phyloP scores from a whole-genome alignment of 2,113 vertebrate genomes.

The Neomonachus schauinslandi region DNA sequence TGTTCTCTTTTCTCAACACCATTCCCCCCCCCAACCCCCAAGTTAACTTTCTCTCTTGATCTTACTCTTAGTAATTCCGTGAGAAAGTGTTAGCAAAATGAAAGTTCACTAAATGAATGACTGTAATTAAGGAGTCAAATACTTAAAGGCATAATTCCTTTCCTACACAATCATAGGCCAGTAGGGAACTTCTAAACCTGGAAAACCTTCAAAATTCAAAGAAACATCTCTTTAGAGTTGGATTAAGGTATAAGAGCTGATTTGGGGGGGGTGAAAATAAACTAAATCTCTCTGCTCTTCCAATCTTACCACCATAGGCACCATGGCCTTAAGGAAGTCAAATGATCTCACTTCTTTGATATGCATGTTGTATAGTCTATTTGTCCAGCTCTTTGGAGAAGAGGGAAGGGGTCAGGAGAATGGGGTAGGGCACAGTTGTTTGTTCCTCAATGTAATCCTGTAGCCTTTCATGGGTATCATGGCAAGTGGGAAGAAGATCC shows the following conservation, averaged over 20 bases:
- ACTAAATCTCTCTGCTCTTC: neutral
- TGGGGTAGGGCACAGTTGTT: fast-evolving
- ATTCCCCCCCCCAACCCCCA: neutral
- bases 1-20: neutral
- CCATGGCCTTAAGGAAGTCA: neutral
- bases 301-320: too few relatives aligned
- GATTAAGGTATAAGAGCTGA: neutral
- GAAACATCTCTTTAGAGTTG: neutral
- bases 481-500: neutral
- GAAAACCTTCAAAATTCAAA: neutral
- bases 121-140: neutral
- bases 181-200: neutral
- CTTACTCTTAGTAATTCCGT: neutral
- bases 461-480: neutral
- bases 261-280: neutral
- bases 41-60: neutral
- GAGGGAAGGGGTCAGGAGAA: neutral
- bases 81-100: neutral
- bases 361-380: neutral
- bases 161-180: neutral
- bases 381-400: neutral
- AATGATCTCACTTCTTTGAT: neutral
- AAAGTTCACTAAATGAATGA: neutral
- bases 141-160: neutral
- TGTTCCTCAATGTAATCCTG: neutral